These are phyloP conservation scores for Bubo bubo DNA, from an alignment of 2,113 vertebrate genomes.

Conservation along the genomic window DNA sequence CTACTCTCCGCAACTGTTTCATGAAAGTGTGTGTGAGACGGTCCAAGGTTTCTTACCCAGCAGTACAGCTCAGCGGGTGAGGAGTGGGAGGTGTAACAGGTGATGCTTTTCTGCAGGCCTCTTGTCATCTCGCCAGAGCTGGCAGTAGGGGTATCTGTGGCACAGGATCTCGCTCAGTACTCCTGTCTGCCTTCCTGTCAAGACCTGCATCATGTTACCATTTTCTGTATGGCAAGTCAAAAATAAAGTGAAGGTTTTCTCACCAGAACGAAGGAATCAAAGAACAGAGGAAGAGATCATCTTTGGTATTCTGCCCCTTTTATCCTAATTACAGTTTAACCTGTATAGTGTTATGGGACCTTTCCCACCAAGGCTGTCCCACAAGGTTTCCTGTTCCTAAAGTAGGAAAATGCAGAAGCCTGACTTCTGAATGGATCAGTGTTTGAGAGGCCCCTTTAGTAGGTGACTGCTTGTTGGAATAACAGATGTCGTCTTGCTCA, in stretches of 20 bases:
- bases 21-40: neutral
- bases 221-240: neutral
- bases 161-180: neutral
- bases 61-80: neutral
- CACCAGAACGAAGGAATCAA: fast-evolving
- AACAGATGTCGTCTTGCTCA: neutral
- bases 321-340: neutral
- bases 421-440: neutral
- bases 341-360: neutral
- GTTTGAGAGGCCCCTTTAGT: neutral
- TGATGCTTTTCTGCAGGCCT: neutral
- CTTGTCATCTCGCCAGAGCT: neutral
- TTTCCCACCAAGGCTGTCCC: neutral
- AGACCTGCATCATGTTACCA: fast-evolving
- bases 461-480: neutral
- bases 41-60: neutral
- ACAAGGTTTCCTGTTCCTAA: neutral
- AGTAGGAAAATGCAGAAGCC: neutral
- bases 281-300: neutral
- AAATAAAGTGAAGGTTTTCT: neutral
- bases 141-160: neutral
- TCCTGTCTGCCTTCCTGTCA: neutral
- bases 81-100: neutral
- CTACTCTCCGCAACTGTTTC: neutral
- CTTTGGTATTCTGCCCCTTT: neutral